Percentiles rank a stretch among this genome's conserved stretches.
Evolutionary conservation across 1,140 invertebrate species (phyloP).

Genomic region (Pissodes strobi): DNA sequence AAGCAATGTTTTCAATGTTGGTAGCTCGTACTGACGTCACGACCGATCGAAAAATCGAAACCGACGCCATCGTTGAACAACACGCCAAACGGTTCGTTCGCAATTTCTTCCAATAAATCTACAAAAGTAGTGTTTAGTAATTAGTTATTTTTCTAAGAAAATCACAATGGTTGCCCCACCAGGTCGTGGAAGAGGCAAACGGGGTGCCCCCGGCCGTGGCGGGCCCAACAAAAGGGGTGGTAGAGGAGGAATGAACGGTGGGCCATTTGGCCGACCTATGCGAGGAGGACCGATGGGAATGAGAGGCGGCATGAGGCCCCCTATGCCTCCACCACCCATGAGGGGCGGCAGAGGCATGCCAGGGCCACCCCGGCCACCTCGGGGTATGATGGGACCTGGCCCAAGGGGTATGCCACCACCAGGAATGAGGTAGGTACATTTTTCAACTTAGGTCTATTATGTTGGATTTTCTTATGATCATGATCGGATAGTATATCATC

Average conservation of each 20-base stretch:
- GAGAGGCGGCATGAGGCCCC: constrained; percentile 35
- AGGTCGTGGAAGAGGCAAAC: constrained; percentile 32
- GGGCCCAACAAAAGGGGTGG: constrained; percentile 36
- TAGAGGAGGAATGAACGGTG: constrained; percentile 35
- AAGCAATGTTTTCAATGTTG: too few species aligned
- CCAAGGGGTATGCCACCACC: constrained; percentile 40
- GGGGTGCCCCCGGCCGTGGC: constrained; percentile 39
- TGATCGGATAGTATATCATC: too few species aligned
- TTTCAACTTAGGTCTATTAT: too few species aligned
- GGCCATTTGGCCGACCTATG: constrained; percentile 34
- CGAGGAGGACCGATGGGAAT: constrained; percentile 27
- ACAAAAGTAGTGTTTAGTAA: too few species aligned
- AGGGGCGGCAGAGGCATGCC: constrained; percentile 27
- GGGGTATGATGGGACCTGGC: constrained; percentile 42
- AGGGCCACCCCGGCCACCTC: constrained; percentile 33
- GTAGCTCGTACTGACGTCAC: too few species aligned
- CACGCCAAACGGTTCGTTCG: too few species aligned
- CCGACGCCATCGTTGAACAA: too few species aligned
- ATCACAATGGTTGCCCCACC: constrained; percentile 31
- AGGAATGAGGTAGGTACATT: constrained; percentile 31
- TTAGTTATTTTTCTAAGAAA: too few species aligned
- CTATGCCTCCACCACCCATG: constrained; percentile 41
- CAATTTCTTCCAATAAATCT: not conserved
- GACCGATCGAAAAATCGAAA: too few species aligned
- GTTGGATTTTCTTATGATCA: too few species aligned